Evolutionary conservation across 2,888 invertebrate species (phyloP), one percentile per base, ranked within the genome.

Genomic region (Sussaba pulchella): DNA sequence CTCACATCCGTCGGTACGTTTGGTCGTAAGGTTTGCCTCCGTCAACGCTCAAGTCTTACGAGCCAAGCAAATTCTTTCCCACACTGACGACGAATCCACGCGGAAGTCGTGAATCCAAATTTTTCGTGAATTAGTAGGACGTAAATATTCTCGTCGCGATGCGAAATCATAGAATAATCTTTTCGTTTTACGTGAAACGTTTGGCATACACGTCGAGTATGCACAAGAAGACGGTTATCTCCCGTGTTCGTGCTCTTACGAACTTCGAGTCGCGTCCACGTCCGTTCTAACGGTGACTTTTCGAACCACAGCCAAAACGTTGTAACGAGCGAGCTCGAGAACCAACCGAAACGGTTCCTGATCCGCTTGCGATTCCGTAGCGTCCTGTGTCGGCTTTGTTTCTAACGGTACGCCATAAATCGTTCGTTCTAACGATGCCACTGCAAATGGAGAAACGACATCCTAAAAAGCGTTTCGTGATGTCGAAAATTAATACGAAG

Each of bases 251-350:
- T 61, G 66, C n/a, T 26, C 45, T 45, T 39, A 57, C 66, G 63
- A 79, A 71, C 71, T 67, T 78, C 71, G 82, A 79, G n/a, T n/a
- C n/a, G n/a, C n/a, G n/a, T 6, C 72, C 75, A 72, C 67, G 75
- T 79, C 69, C 79, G 66, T 43, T 82, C 82, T 76, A 82, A 82
- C 82, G 79, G 82, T 82, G 54, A 70, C 36, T 79, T 43, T 36
- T 8, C 24, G 31, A 31, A 31, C 4, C 9, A 69, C 41, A 61
- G 71, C 36, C 66, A 64, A 74, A 77, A 77, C 77, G 64, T 73
- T 63, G 67, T 39, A 3, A 21, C 59, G 39, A 21, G 17, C 57
- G 47, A 9, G n/a, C 50, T 36, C 41, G 17, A 10, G 57, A 67
- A 59, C 12, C 10, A 12, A 36, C 26, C 50, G 26, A 66, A 54